Base-by-base conservation (phyloP, 1,140 invertebrate genomes). In the Teleopsis dalmanni region DNA sequence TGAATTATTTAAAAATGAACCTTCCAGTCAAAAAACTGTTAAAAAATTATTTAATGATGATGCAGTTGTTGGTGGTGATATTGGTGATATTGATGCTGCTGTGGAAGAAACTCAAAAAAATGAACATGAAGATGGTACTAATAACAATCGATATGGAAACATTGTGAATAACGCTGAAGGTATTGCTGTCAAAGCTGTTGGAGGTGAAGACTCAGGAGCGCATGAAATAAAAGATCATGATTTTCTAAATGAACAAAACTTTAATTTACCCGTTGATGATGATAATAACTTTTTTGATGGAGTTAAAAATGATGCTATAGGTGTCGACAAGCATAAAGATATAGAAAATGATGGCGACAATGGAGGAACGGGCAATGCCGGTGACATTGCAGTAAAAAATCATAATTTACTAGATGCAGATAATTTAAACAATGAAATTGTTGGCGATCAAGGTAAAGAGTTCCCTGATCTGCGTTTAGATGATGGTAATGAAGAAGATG, bases 341-440 rank as follows among this genome's bases (percentile, higher is more conserved):
- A 52, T 47, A 10, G 57, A 53, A 9, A 60, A 53, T 16, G 57
- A 53, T 7, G 59, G 46, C 16, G 37, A 42, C 42, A 48, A 64
- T 31, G 40, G 33, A 11, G 47, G 34, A 14, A 48, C 44, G 13
- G 48, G 38, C 27, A 56, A 42, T 21, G 47, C 46, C 16, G 62
- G 58, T 10, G 65, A 69, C 55, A 62, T 65, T 23, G 65, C 62
- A 4, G 59, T 65, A 1, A 65, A 68, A 48, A 57, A 58, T 3
- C 59, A 65, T 29, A 54, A 67, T 44, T 53, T 63, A 34, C 53
- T 66, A 13, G 56, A 70, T 18, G 59, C 52, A 2, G 61, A 65
- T 26, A 70, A 65, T 51, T 50, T 70, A 7, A 68, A 66, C 31
- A 70, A 70, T 53, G 67, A 70, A 49, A 59, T 70, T 3, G 61